These are phyloP conservation scores for Cirrhinus mrigala DNA, from an alignment of 2,797 vertebrate genomes.

Conservation along the genomic window DNA sequence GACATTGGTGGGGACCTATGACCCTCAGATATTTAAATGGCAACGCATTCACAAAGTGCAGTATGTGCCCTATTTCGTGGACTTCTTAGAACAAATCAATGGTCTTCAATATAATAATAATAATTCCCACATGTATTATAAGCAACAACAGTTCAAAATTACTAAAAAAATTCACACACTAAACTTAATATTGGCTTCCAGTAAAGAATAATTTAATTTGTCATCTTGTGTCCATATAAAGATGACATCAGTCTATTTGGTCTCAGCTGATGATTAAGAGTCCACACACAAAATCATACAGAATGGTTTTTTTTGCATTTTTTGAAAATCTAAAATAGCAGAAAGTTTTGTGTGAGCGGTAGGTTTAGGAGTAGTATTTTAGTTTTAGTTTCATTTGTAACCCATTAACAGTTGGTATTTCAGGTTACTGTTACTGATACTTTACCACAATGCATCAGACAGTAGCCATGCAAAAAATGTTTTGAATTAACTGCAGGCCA, in stretches of 20 bases:
- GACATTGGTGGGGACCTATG: too few relatives aligned
- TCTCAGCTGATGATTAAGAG: constrained; percentile 34
- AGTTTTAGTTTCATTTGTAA: too few relatives aligned
- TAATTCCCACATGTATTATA: neutral
- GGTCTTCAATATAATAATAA: constrained; percentile 5
- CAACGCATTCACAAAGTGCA: constrained; percentile 45
- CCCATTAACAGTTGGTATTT: neutral
- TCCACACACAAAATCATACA: too few relatives aligned
- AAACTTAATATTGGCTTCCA: neutral
- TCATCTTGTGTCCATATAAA: constrained; percentile 2
- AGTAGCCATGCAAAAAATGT: neutral
- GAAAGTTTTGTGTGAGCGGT: too few relatives aligned
- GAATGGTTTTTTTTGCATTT: too few relatives aligned
- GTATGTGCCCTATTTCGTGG: constrained; percentile 2
- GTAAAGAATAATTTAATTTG: neutral
- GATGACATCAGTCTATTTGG: constrained; percentile 35
- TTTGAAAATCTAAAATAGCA: too few relatives aligned
- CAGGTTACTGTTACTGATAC: neutral
- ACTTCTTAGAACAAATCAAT: neutral
- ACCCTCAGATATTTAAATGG: constrained; percentile 23
- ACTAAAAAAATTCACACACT: neutral
- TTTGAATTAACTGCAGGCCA: neutral
- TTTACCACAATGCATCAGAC: too few relatives aligned
- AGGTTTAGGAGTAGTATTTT: too few relatives aligned
- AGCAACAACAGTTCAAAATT: neutral